Conservation (phyloP, 2,797 vertebrate genomes). For the Acanthopagrus latus region DNA sequence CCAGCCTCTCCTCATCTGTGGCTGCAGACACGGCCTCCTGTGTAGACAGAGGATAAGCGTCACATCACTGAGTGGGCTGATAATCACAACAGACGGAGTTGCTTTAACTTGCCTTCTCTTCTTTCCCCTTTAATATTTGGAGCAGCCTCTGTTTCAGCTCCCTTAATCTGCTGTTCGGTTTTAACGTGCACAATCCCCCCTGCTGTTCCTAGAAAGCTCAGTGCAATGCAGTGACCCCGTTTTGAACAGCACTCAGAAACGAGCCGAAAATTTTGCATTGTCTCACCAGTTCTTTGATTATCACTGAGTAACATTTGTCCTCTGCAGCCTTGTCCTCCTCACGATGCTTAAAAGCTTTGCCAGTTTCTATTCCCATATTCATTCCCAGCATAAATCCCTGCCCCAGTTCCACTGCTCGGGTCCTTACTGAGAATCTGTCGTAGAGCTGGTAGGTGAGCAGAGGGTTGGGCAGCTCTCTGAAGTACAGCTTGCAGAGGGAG, state of each 20-base stretch:
- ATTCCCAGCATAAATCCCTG: conserved; percentile 3
- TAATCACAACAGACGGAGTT: conserved; percentile 55
- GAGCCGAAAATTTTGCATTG: conserved; percentile 18
- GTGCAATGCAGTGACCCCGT: conserved; percentile 56
- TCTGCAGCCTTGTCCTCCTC: conserved; percentile 13
- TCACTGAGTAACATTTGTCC: conserved; percentile 13
- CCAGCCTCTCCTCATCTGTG: conserved; percentile 94
- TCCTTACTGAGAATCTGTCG: conserved; percentile 96
- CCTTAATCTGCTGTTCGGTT: conserved; percentile 63
- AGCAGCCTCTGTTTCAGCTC: conserved; percentile 44
- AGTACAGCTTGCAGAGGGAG: conserved; percentile 98
- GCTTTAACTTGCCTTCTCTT: conserved; percentile 32
- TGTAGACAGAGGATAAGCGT: conserved; percentile 50
- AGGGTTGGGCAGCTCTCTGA: conserved; percentile 97
- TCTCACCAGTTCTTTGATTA: conserved; percentile 40
- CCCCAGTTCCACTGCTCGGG: not conserved
- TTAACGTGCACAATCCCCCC: conserved; percentile 33
- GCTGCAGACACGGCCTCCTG: conserved; percentile 98
- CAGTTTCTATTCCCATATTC: conserved; percentile 11
- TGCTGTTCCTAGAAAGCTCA: conserved; percentile 61
- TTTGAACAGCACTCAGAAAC: conserved; percentile 46
- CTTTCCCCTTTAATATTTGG: conserved; percentile 45
- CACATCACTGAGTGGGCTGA: conserved; percentile 36
- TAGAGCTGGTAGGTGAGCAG: conserved; percentile 99
- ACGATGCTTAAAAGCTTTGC: not conserved